Evolutionary conservation across 2,888 invertebrate species (phyloP).

Genomic region (Dryadula phaetusa): DNA sequence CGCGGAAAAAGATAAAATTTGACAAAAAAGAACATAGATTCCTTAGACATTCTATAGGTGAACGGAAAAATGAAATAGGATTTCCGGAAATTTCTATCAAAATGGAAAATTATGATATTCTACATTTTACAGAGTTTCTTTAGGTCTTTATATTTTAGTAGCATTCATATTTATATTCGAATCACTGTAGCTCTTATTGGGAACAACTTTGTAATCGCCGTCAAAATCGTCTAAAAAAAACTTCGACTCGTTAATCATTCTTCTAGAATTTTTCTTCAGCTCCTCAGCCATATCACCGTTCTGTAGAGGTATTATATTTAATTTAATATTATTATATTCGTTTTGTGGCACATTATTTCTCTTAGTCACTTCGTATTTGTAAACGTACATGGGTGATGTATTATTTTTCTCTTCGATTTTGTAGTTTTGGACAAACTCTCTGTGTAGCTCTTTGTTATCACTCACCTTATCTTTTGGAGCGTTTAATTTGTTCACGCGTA

Average conservation of each 20-base stretch:
- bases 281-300: constrained; percentile 16
- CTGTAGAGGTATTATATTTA: constrained; percentile 34
- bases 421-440: constrained; percentile 6
- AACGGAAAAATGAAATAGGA: too few relatives aligned
- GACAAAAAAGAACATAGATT: too few relatives aligned
- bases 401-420: constrained; percentile 37
- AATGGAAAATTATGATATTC: too few relatives aligned
- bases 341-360: constrained; percentile 14
- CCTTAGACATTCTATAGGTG: too few relatives aligned
- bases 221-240: constrained; percentile 47
- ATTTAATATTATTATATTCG: constrained; percentile 36
- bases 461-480: neutral
- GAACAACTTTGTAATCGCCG: constrained; percentile 22
- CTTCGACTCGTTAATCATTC: constrained; percentile 38
- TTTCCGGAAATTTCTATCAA: too few relatives aligned
- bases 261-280: constrained; percentile 4
- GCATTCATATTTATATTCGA: constrained; percentile 40
- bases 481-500: constrained; percentile 16
- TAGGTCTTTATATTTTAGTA: constrained; percentile 31
- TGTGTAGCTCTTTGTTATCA: neutral
- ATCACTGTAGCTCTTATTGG: constrained; percentile 27
- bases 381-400: constrained; percentile 32
- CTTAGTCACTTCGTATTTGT: constrained; percentile 10
- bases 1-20: too few relatives aligned
- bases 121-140: too few relatives aligned